phyloP scores from a whole-genome alignment of 1,140 invertebrate species.

The Zaprionus lachaisei region DNA sequence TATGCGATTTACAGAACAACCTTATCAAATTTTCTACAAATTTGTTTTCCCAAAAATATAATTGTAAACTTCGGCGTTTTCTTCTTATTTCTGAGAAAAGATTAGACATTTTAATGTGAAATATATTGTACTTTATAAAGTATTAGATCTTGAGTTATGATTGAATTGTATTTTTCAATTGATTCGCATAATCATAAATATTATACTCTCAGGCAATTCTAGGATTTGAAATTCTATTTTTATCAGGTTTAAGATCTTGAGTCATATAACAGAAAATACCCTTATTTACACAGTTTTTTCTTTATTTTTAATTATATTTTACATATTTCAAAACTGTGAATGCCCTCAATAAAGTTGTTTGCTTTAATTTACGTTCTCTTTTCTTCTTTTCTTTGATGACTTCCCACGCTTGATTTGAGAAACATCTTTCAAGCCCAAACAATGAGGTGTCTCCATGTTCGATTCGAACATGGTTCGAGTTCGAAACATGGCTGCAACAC shows the following conservation, averaged over 20 bases:
- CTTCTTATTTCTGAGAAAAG: too few species aligned
- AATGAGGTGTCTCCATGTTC: constrained; percentile 7
- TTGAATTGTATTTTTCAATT: too few species aligned
- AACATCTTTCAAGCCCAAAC: constrained; percentile 15
- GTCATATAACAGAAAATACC: neutral
- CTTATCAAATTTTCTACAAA: too few species aligned
- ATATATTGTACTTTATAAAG: too few species aligned
- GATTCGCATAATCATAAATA: neutral
- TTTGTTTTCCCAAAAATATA: too few species aligned
- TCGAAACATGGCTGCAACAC: constrained; percentile 14
- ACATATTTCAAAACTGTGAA: constrained; percentile 16
- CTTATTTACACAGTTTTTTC: constrained; percentile 20
- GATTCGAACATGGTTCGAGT: constrained; percentile 25
- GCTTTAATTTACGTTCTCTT: constrained; percentile 4
- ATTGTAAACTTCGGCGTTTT: too few species aligned
- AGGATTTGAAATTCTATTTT: too few species aligned
- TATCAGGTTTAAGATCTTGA: too few species aligned
- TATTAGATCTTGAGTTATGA: too few species aligned
- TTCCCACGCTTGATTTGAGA: constrained; percentile 45
- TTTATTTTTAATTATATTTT: neutral
- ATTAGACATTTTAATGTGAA: too few species aligned
- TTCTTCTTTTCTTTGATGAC: constrained; percentile 2
- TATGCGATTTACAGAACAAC: too few species aligned
- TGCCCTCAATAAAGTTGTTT: constrained; percentile 9
- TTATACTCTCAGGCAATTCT: too few species aligned